Evolutionary conservation across 1,140 invertebrate species (phyloP).

Genomic region (Macrotrachela quadricornifera): DNA sequence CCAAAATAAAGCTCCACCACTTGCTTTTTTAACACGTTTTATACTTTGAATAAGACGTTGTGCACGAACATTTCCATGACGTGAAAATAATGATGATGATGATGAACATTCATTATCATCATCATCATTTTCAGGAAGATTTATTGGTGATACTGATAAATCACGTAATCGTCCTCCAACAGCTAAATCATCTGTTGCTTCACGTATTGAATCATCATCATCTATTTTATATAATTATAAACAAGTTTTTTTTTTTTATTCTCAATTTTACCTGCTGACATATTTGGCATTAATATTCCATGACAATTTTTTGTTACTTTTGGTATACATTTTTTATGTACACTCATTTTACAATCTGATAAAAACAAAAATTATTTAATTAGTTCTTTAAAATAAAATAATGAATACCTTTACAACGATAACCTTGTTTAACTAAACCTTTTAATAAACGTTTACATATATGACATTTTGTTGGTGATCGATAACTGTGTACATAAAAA

Average conservation of each 20-base stretch:
- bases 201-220: not conserved
- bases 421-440: constrained; percentile 81
- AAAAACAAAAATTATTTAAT: not conserved
- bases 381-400: constrained; percentile 11
- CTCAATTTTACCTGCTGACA: not conserved
- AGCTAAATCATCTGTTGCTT: not conserved
- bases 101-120: no score
- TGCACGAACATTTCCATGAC: no score
- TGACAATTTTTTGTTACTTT: constrained; percentile 4
- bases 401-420: constrained; percentile 67
- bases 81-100: no score
- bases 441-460: constrained; percentile 79
- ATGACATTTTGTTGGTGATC: constrained; percentile 78
- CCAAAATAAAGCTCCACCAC: constrained; percentile 5
- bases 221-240: constrained; percentile 1
- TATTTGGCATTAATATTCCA: not conserved
- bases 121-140: no score
- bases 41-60: no score
- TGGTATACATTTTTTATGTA: constrained; percentile 1
- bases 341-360: constrained; percentile 1
- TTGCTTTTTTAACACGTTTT: constrained; percentile 6
- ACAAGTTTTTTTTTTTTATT: not conserved
- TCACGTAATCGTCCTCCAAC: not conserved
- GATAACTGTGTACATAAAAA: constrained; percentile 52
- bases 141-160: not conserved